Conservation (phyloP, 2,113 vertebrate species). For the Cheirogaleus medius region DNA sequence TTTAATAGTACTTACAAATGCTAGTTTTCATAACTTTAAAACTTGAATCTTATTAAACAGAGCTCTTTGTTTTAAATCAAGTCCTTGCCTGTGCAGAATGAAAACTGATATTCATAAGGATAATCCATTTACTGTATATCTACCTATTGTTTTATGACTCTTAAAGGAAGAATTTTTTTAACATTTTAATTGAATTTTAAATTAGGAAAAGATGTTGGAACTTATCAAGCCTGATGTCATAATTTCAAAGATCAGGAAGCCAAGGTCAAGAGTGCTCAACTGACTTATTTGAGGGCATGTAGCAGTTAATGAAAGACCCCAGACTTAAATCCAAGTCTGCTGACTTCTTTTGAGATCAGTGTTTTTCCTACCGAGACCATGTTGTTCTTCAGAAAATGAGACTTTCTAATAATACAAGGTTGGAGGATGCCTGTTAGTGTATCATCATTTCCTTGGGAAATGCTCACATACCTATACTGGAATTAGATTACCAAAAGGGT, state of each 20-base stretch:
- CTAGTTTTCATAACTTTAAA: constrained; percentile 37
- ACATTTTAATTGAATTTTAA: constrained; percentile 8
- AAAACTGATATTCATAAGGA: background rate
- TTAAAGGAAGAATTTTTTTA: background rate
- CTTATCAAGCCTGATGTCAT: background rate
- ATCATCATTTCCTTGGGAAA: background rate
- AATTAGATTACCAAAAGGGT: background rate
- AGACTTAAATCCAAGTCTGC: background rate
- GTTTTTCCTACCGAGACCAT: background rate
- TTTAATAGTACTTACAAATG: background rate
- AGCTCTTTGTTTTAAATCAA: background rate
- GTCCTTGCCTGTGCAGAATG: background rate
- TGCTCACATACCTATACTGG: background rate
- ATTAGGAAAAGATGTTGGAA: background rate
- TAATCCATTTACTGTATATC: background rate
- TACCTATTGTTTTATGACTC: background rate
- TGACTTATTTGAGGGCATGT: background rate
- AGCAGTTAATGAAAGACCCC: background rate
- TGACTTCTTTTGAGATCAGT: constrained; percentile 15
- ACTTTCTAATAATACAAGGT: background rate
- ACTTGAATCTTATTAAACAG: background rate
- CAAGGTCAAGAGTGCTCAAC: background rate
- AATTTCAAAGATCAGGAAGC: background rate
- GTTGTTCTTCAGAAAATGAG: background rate
- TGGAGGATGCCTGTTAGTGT: background rate